Percentiles rank a stretch among this genome's conserved stretches.
phyloP scores from a whole-genome alignment of 2,797 vertebrate genomes.

The Thamnophis elegans region DNA sequence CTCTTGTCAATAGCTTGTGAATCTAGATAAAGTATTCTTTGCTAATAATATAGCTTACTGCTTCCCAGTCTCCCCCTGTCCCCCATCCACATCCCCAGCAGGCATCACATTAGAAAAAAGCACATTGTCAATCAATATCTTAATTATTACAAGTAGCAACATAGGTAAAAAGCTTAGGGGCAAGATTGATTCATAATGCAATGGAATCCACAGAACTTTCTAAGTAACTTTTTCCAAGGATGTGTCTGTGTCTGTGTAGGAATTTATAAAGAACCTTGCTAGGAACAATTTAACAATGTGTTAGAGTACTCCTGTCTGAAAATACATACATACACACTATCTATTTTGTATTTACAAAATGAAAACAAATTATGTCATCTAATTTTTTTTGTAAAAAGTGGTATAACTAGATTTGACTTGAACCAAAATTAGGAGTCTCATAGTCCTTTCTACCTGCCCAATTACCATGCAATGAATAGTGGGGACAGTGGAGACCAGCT shows the following conservation, averaged over 20 bases:
- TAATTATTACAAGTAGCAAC: background rate
- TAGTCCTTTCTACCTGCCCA: background rate
- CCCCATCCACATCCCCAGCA: background rate
- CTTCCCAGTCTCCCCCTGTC: background rate
- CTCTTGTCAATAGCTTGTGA: background rate
- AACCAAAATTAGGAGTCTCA: background rate
- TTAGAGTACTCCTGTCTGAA: background rate
- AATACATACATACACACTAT: background rate
- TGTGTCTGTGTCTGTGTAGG: background rate
- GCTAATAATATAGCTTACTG: background rate
- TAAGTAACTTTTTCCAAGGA: background rate
- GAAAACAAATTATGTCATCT: background rate
- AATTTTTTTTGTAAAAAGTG: background rate
- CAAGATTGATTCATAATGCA: background rate
- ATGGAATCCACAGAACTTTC: background rate
- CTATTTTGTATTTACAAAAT: background rate
- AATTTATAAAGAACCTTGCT: background rate
- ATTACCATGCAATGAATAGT: background rate
- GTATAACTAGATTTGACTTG: background rate
- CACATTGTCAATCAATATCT: background rate
- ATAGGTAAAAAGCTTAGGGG: background rate
- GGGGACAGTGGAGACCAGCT: background rate
- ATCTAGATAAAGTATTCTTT: background rate
- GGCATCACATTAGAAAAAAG: background rate
- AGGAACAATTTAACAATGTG: background rate